These are phyloP conservation scores for Portevinia maculata DNA, from an alignment of 2,888 invertebrate species.

Conservation along the genomic window DNA sequence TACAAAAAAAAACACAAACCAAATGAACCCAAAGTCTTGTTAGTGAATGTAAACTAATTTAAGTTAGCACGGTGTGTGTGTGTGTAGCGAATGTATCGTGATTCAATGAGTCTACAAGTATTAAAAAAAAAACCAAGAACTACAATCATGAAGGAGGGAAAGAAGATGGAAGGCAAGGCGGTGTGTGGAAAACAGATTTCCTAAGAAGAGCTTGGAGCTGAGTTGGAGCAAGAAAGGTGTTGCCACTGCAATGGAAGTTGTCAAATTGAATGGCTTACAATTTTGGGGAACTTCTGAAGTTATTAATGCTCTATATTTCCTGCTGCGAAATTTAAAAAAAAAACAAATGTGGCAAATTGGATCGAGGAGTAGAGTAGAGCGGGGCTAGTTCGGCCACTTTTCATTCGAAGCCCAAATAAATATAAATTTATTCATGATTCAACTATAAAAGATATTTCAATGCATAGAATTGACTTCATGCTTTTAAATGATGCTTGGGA, in stretches of 20 bases:
- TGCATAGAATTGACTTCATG: too few relatives aligned
- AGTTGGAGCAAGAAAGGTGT: slow-evolving; percentile 37
- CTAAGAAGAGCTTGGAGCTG: slow-evolving; percentile 55
- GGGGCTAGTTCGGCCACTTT: too few relatives aligned
- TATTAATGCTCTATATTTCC: too few relatives aligned
- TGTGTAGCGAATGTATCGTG: slow-evolving; percentile 38
- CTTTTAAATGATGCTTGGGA: too few relatives aligned
- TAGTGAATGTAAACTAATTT: slow-evolving; percentile 73
- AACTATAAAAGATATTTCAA: too few relatives aligned
- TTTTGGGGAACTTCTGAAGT: too few relatives aligned
- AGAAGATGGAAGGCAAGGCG: slow-evolving; percentile 48
- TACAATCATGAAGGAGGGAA: slow-evolving; percentile 26
- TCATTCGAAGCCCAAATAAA: too few relatives aligned
- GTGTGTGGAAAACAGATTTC: slow-evolving; percentile 66
- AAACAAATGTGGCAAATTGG: too few relatives aligned
- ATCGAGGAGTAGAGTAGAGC: too few relatives aligned
- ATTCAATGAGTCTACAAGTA: slow-evolving; percentile 43
- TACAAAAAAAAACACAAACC: slow-evolving; percentile 20
- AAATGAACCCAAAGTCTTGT: slow-evolving; percentile 59
- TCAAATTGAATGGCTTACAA: too few relatives aligned
- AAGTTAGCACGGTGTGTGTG: slow-evolving; percentile 49
- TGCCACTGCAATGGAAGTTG: slow-evolving; percentile 10
- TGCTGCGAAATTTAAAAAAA: too few relatives aligned
- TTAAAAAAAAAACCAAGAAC: slow-evolving; percentile 47
- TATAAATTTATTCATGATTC: too few relatives aligned